Evolutionary conservation across 2,113 vertebrate genomes (phyloP).

Genomic region (Lamprotornis superbus): DNA sequence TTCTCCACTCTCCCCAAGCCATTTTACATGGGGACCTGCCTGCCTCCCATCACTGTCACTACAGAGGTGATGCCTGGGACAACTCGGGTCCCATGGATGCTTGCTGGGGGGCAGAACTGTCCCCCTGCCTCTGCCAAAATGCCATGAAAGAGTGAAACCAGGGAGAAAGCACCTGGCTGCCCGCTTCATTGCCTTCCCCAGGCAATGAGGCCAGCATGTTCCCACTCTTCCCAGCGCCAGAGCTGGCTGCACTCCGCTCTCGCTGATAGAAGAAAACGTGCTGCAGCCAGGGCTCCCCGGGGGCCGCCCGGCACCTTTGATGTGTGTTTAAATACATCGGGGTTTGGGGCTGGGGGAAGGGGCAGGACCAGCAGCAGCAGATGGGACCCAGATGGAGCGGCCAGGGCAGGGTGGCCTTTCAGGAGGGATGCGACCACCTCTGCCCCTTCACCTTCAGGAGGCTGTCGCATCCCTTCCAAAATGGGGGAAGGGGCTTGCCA

Average conservation of each 20-base stretch:
- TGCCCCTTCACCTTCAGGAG: not conserved
- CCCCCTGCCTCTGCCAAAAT: not conserved
- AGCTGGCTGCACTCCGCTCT: not conserved
- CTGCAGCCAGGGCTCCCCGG: not conserved
- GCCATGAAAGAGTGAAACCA: not conserved
- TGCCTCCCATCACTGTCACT: accelerated
- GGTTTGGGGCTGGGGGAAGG: slow-evolving; percentile 49
- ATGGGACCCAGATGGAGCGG: slow-evolving; percentile 67
- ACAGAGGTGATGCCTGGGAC: not conserved
- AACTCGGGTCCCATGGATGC: accelerated
- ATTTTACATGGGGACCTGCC: accelerated
- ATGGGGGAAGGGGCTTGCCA: not conserved
- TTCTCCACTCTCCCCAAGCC: not conserved
- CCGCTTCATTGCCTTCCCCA: accelerated
- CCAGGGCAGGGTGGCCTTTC: not conserved
- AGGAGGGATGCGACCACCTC: not conserved
- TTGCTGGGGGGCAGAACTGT: not conserved
- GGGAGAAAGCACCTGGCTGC: not conserved
- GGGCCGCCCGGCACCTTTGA: slow-evolving; percentile 51
- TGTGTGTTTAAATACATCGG: slow-evolving; percentile 63
- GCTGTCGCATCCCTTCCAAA: not conserved
- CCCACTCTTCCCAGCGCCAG: not conserved
- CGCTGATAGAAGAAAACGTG: slow-evolving; percentile 29
- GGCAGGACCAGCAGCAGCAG: slow-evolving; percentile 42
- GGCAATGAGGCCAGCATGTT: not conserved